A percentile compares a stretch with the other conserved stretches of the same genome.
Evolutionary conservation across 1,140 invertebrate species (phyloP).

Genomic region (Rhopalosiphum maidis): DNA sequence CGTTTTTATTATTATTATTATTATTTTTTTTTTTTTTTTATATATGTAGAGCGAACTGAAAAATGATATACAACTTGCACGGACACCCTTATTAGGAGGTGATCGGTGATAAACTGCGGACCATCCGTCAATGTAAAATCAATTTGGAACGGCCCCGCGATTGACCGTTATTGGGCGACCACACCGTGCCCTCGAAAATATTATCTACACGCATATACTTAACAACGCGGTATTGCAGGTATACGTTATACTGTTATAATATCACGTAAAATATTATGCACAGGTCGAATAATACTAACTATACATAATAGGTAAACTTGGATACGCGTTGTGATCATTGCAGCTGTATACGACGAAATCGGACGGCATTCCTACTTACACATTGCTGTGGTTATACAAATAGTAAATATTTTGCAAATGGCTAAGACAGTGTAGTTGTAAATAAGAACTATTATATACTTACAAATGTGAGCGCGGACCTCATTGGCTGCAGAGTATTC

Average conservation of each 20-base stretch:
- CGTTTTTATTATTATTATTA: not conserved
- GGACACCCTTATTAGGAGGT: constrained; percentile 39
- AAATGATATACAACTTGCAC: constrained; percentile 21
- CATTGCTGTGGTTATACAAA: not conserved
- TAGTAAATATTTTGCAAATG: not conserved
- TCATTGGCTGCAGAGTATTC: not conserved
- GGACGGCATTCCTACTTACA: not conserved
- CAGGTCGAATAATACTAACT: not conserved
- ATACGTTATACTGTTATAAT: not conserved
- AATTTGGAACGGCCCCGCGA: constrained; percentile 18
- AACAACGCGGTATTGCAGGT: not conserved
- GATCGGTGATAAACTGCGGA: constrained; percentile 13
- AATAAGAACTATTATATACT: not conserved
- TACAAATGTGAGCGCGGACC: not conserved
- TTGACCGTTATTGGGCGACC: constrained; percentile 36
- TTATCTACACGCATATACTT: not conserved
- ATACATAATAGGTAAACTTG: no score
- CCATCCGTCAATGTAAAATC: constrained; percentile 52
- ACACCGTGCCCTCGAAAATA: not conserved
- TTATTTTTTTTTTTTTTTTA: not conserved
- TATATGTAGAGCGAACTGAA: constrained; percentile 17
- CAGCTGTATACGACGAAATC: not conserved
- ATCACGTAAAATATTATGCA: not conserved
- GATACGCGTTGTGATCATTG: not conserved
- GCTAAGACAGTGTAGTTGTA: not conserved